Base-by-base conservation (phyloP, 2,113 vertebrate genomes). In the Leuciscus idus region DNA sequence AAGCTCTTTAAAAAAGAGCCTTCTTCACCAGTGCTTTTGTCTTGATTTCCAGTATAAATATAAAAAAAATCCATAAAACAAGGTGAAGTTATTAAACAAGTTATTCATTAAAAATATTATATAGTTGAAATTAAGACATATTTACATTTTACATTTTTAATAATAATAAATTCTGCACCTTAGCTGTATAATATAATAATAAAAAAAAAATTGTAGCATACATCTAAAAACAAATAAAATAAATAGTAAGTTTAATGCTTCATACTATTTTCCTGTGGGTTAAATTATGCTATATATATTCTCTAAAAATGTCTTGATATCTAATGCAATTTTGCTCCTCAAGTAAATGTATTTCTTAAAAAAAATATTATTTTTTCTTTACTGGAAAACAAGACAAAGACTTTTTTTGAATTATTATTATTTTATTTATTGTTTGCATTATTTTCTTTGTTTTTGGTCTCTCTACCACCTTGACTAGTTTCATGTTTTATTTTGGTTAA, bases 401-500 rank as follows among this genome's bases (percentile, higher is more conserved):
- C 15, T 19, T 36, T 17, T 30, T 33, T 4, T n/a, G n/a, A n/a
- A n/a, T n/a, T n/a, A n/a, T n/a, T n/a, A n/a, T n/a, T n/a, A n/a
- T 70, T 70, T 21, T 21, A 0, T 43, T 36, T 28, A 12, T 28
- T 30, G 15, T 30, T 19, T 33, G 64, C 30, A 68, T 33, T 9
- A 7, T 70, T 70, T 36, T 21, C 10, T 15, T 70, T 70, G 7
- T 21, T 70, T 70, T 19, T 9, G 8, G 68, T 2, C 19, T 39
- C 68, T 70, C 19, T 70, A 21, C 66, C 19, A 12, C 33, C 19
- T 33, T 55, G 17, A 55, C 36, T 62, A 77, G n/a, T 50, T 13
- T 17, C n/a, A 36, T 83, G 57, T 64, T 78, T 76, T 78, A 28
- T 77, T 48, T 75, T 61, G 36, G 26, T 23, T 19, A 55, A 33